These are phyloP conservation scores for Cactoblastis cactorum DNA, from an alignment of 2,888 invertebrate species.

Conservation along the genomic window DNA sequence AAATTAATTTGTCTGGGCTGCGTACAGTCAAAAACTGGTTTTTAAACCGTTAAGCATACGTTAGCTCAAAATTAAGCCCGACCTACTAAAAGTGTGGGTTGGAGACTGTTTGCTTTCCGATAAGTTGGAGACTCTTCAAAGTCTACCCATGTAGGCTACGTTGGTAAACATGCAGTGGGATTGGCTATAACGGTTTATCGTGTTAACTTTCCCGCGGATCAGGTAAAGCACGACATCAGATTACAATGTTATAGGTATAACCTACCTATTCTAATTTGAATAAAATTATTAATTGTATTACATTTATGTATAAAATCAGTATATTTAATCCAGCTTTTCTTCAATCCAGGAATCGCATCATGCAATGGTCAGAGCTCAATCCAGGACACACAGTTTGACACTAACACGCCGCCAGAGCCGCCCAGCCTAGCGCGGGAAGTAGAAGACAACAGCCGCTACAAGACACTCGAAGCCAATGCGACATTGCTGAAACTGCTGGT, in stretches of 20 bases:
- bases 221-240: constrained; percentile 1
- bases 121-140: constrained; percentile 36
- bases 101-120: constrained; percentile 49
- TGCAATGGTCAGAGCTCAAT: constrained; percentile 36
- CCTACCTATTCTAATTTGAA: constrained; percentile 9
- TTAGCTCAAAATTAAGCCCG: constrained; percentile 49
- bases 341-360: constrained; percentile 47
- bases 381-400: constrained; percentile 30
- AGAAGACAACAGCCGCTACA: constrained; percentile 73
- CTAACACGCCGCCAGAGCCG: constrained; percentile 46
- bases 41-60: constrained; percentile 64
- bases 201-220: constrained; percentile 17
- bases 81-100: constrained; percentile 52
- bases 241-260: too few species aligned
- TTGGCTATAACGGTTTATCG: constrained; percentile 37
- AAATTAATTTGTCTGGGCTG: constrained; percentile 21
- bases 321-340: constrained; percentile 22
- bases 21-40: constrained; percentile 50
- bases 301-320: too few species aligned
- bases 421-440: constrained; percentile 61
- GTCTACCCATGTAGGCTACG: constrained; percentile 26
- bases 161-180: constrained; percentile 34
- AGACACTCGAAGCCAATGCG: constrained; percentile 69
- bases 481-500: constrained; percentile 67
- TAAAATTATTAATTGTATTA: neutral